Conservation (phyloP, 2,113 vertebrate genomes). For the Dromaius novaehollandiae region DNA sequence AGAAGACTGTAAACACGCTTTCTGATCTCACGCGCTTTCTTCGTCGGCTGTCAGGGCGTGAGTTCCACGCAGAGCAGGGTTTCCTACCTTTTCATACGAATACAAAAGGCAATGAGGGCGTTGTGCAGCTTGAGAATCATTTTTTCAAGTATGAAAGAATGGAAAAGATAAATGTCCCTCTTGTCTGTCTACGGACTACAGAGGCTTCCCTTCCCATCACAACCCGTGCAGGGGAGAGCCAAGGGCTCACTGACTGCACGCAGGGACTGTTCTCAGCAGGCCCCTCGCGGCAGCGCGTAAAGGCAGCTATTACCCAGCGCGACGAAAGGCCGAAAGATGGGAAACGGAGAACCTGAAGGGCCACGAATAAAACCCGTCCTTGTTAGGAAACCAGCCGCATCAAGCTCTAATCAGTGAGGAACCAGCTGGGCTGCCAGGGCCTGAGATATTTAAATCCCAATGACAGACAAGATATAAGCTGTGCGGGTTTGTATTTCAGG, state of each 20-base stretch:
- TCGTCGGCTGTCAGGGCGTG: not conserved
- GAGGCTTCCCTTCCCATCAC: constrained; percentile 9
- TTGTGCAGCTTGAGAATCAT: not conserved
- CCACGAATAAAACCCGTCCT: not conserved
- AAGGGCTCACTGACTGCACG: constrained; percentile 57
- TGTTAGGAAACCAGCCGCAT: not conserved
- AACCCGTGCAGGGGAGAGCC: constrained; percentile 2
- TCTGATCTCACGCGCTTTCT: not conserved
- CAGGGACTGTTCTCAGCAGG: constrained; percentile 59
- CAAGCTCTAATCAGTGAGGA: constrained; percentile 1
- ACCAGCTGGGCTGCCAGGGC: not conserved
- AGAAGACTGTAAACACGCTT: not conserved
- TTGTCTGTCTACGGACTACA: constrained; percentile 46
- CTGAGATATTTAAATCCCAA: constrained; percentile 41
- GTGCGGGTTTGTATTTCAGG: constrained; percentile 8
- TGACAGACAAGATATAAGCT: constrained; percentile 35
- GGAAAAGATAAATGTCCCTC: constrained; percentile 30
- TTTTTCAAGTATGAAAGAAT: not conserved
- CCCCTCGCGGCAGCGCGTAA: constrained; percentile 45
- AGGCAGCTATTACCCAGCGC: constrained; percentile 39
- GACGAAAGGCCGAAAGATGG: constrained; percentile 61
- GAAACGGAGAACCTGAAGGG: not conserved
- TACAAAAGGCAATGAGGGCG: not conserved
- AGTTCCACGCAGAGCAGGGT: not conserved
- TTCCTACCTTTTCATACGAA: not conserved